Percentiles rank a stretch among this genome's conserved stretches.
Evolutionary conservation across 2,113 vertebrate genomes (phyloP).

Genomic region (Talpa occidentalis): DNA sequence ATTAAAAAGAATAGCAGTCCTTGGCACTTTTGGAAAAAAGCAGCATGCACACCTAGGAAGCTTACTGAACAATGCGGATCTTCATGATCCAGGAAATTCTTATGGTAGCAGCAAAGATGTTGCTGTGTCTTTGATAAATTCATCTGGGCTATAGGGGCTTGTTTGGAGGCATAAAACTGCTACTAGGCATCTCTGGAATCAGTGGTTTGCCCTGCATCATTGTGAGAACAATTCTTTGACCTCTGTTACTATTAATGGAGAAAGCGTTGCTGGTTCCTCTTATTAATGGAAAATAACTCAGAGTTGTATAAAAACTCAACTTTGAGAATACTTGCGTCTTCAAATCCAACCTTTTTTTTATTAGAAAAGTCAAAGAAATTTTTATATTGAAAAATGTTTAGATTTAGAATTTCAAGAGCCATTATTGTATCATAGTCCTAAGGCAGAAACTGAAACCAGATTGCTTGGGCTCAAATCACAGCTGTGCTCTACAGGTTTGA

Average conservation of each 20-base stretch:
- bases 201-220: too few species aligned
- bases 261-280: neutral
- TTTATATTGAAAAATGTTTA: neutral
- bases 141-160: neutral
- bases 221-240: too few species aligned
- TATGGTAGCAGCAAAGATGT: neutral
- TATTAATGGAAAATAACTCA: neutral
- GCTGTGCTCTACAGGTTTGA: neutral
- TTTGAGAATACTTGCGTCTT: slow-evolving; percentile 21
- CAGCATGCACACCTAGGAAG: neutral
- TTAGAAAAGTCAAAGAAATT: neutral
- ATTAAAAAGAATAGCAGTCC: slow-evolving; percentile 8
- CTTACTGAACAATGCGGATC: neutral
- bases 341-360: neutral
- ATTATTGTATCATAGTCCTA: neutral
- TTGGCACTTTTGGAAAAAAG: neutral
- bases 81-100: neutral
- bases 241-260: neutral
- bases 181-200: neutral
- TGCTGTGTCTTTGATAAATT: neutral
- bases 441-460: neutral
- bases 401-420: neutral
- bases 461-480: neutral
- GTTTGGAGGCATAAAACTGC: neutral
- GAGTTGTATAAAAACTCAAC: neutral